Percentiles rank a stretch among this genome's conserved stretches.
Conservation (phyloP, 2,113 vertebrate genomes). For the Ctenodactylus gundi region DNA sequence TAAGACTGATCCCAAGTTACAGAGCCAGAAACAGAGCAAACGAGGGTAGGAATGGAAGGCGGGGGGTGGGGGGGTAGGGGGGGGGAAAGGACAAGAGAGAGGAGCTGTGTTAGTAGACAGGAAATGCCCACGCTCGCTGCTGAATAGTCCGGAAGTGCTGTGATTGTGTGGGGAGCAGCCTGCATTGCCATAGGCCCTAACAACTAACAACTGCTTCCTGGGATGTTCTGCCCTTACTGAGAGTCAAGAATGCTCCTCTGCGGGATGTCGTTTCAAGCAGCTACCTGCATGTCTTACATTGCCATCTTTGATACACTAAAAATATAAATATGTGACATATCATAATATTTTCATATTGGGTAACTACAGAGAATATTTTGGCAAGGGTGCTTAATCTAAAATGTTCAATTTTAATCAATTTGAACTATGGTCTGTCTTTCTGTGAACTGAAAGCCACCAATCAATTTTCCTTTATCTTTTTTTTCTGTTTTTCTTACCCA, state of each 20-base stretch:
- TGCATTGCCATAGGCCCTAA: too few relatives aligned
- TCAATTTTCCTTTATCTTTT: slow-evolving; percentile 92
- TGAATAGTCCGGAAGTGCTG: neutral
- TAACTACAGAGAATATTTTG: slow-evolving; percentile 91
- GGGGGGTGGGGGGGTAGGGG: accelerated
- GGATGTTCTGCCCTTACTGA: slow-evolving; percentile 50
- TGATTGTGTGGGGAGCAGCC: neutral
- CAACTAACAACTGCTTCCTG: slow-evolving; percentile 52
- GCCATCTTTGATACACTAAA: slow-evolving; percentile 67
- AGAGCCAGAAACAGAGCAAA: neutral
- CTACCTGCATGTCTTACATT: slow-evolving; percentile 49
- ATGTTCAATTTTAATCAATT: slow-evolving; percentile 92
- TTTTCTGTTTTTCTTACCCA: slow-evolving; percentile 92
- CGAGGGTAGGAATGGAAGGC: neutral
- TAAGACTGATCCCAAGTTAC: slow-evolving; percentile 65
- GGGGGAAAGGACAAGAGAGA: neutral
- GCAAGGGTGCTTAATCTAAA: slow-evolving; percentile 90
- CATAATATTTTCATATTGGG: slow-evolving; percentile 87
- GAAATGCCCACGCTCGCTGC: neutral
- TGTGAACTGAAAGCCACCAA: slow-evolving; percentile 95
- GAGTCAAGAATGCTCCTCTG: slow-evolving; percentile 57
- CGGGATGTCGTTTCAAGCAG: slow-evolving; percentile 65
- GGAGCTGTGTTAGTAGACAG: neutral
- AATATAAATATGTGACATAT: slow-evolving; percentile 81
- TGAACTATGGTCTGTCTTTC: slow-evolving; percentile 94